These are phyloP conservation scores for Cheirogaleus medius DNA, from an alignment of 2,113 vertebrate species.

Conservation along the genomic window DNA sequence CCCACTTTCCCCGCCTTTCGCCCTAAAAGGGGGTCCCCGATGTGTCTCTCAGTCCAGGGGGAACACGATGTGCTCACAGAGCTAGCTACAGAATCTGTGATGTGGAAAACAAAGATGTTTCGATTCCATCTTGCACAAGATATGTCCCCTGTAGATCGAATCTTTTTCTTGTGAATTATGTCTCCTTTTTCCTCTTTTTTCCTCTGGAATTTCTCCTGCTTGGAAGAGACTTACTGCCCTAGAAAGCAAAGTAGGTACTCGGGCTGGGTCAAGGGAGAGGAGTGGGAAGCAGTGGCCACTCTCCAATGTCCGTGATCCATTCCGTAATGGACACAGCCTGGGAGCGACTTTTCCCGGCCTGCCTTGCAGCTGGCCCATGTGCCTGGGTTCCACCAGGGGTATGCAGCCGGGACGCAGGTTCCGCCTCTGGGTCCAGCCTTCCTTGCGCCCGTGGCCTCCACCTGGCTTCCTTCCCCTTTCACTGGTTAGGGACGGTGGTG, in stretches of 20 bases:
- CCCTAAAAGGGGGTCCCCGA: neutral
- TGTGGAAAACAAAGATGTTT: neutral
- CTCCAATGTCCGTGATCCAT: rapidly evolving
- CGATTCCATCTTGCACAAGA: rapidly evolving
- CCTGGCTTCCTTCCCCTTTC: neutral
- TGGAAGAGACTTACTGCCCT: neutral
- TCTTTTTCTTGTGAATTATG: neutral
- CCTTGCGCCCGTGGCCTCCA: rapidly evolving
- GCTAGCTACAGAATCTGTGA: rapidly evolving
- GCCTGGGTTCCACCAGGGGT: rapidly evolving
- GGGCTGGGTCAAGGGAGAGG: neutral
- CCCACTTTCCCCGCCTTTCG: neutral
- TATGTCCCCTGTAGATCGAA: rapidly evolving
- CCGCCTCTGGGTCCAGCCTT: no score
- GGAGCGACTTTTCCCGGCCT: neutral
- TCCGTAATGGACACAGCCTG: neutral
- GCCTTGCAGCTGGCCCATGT: neutral
- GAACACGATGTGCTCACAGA: neutral
- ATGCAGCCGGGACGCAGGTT: neutral
- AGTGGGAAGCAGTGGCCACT: no score
- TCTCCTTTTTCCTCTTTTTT: neutral
- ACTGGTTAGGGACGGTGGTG: neutral
- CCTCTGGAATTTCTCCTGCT: neutral
- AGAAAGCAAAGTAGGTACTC: neutral
- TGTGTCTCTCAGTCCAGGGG: no score